Percentiles rank a stretch among this genome's conserved stretches.
phyloP scores from a whole-genome alignment of 2,797 vertebrate genomes.

The Protosalanx chinensis region DNA sequence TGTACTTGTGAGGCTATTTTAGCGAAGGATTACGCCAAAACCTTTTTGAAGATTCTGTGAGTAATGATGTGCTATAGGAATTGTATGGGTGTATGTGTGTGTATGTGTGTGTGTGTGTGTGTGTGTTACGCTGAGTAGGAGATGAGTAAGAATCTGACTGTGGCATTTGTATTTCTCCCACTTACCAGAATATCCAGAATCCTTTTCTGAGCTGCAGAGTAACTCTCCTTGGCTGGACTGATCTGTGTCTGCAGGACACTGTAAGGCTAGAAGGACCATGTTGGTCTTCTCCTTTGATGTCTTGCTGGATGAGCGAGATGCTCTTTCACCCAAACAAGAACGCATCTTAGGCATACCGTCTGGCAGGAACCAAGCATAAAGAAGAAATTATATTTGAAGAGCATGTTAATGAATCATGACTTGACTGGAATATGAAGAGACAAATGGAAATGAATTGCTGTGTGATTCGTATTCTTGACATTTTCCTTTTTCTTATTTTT shows the following conservation, averaged over 20 bases:
- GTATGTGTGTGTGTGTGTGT: background rate
- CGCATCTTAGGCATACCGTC: conserved; percentile 65
- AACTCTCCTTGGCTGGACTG: conserved; percentile 44
- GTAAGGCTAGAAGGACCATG: conserved; percentile 50
- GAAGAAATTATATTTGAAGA: background rate
- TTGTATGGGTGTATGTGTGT: no score
- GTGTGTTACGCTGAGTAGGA: background rate
- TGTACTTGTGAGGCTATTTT: background rate
- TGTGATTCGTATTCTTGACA: no score
- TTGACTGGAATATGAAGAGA: no score
- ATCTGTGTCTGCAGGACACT: conserved; percentile 30
- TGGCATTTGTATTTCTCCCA: background rate
- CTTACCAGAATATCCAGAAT: conserved; percentile 76
- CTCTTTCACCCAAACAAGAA: conserved; percentile 31
- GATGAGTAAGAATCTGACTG: background rate
- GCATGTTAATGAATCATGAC: no score
- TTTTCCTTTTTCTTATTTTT: no score
- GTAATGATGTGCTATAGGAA: background rate
- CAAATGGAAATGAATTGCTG: no score
- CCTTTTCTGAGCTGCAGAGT: conserved; percentile 71
- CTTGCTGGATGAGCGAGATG: conserved; percentile 51
- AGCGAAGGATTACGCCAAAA: background rate
- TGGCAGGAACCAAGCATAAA: conserved; percentile 29
- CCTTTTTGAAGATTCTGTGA: background rate
- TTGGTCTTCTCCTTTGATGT: conserved; percentile 68